These are phyloP conservation scores for Aphaenogaster rudis DNA, from an alignment of 1,140 invertebrate species.

Conservation along the genomic window DNA sequence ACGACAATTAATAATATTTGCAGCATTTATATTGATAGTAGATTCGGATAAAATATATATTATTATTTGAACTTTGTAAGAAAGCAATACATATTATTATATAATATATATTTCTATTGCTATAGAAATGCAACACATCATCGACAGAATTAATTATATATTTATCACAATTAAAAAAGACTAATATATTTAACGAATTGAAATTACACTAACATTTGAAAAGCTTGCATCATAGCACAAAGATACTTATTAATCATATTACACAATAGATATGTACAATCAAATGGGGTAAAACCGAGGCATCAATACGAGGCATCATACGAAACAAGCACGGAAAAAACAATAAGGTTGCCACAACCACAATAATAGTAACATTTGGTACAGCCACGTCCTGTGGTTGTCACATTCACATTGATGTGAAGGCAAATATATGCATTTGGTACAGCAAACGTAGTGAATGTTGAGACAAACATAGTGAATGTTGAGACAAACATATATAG, in stretches of 20 bases:
- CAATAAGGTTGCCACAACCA: no score
- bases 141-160: neutral
- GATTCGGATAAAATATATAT: neutral
- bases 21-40: conserved; percentile 5
- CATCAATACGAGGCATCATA: neutral
- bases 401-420: no score
- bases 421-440: no score
- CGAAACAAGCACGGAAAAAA: neutral
- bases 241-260: conserved; percentile 11
- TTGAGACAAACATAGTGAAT: no score
- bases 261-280: neutral
- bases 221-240: neutral
- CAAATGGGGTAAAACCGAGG: neutral
- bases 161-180: neutral
- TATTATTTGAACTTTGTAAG: neutral
- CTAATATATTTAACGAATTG: neutral
- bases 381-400: no score
- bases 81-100: neutral
- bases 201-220: neutral
- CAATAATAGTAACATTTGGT: no score
- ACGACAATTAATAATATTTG: conserved; percentile 6
- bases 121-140: neutral
- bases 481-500: no score
- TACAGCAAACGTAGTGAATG: no score
- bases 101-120: neutral